Conservation (phyloP, 2,888 invertebrate genomes). For the Geotrupes spiniger region DNA sequence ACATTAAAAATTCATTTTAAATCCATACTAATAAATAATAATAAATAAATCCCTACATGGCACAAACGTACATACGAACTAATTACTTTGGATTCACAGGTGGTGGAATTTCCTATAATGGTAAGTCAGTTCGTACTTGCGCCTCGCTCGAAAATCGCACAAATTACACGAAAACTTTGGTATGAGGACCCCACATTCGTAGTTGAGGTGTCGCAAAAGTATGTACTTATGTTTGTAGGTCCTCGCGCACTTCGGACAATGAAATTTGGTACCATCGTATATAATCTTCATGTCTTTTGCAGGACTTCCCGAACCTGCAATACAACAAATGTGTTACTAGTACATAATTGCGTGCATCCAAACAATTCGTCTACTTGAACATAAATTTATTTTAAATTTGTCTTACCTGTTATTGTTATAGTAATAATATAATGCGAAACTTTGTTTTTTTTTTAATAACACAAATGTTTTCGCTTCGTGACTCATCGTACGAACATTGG, state of each 20-base stretch:
- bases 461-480: no score
- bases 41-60: no score
- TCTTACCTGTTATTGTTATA: no score
- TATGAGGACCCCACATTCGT: slow-evolving; percentile 20
- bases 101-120: background rate
- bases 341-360: background rate
- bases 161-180: slow-evolving; percentile 1
- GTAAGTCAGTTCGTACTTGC: slow-evolving; percentile 3
- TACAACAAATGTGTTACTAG: background rate
- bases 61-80: no score
- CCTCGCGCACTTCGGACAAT: slow-evolving; percentile 21
- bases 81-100: no score
- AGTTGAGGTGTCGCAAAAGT: slow-evolving; percentile 18
- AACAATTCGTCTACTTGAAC: no score
- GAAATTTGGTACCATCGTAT: slow-evolving; percentile 5
- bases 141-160: background rate
- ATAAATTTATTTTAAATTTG: no score
- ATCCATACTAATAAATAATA: no score
- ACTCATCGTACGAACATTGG: no score
- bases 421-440: no score
- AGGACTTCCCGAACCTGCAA: background rate
- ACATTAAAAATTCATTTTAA: no score
- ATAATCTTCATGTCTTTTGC: background rate
- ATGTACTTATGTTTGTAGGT: slow-evolving; percentile 15
- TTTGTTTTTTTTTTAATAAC: no score